phyloP scores from a whole-genome alignment of 1,140 invertebrate species.

The Eupeodes corollae region DNA sequence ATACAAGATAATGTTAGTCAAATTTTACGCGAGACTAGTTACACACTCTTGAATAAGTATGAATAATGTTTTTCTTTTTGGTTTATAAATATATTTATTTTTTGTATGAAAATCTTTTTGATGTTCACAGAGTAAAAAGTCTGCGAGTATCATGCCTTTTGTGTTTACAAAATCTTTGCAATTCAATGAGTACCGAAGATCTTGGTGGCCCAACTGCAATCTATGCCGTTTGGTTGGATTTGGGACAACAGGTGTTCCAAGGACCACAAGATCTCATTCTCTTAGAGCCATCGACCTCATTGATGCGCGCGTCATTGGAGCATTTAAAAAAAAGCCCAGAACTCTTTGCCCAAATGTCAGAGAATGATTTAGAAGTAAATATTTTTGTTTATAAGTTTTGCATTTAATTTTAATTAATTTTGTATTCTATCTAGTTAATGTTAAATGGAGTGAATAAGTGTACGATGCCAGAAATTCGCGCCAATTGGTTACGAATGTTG shows the following conservation, averaged over 20 bases:
- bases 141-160: slow-evolving; percentile 20
- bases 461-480: slow-evolving; percentile 46
- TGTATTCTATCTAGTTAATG: slow-evolving; percentile 39
- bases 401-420: slow-evolving; percentile 7
- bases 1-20: slow-evolving; percentile 15
- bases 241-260: slow-evolving; percentile 26
- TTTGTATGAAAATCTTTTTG: neutral
- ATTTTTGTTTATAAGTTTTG: neutral
- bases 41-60: slow-evolving; percentile 10
- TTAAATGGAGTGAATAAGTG: slow-evolving; percentile 46
- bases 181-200: slow-evolving; percentile 18
- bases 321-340: slow-evolving; percentile 20
- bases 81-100: neutral
- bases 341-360: slow-evolving; percentile 32
- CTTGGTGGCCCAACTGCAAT: slow-evolving; percentile 18
- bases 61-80: neutral
- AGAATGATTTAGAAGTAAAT: slow-evolving; percentile 26
- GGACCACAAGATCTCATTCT: slow-evolving; percentile 13
- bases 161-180: slow-evolving; percentile 25
- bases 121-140: slow-evolving; percentile 7
- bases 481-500: slow-evolving; percentile 57
- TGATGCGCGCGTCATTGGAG: slow-evolving; percentile 23
- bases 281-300: slow-evolving; percentile 22
- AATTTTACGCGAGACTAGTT: slow-evolving; percentile 3
- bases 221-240: slow-evolving; percentile 26